Evolutionary conservation across 2,797 vertebrate species (phyloP).

Genomic region (Trichosurus vulpecula): DNA sequence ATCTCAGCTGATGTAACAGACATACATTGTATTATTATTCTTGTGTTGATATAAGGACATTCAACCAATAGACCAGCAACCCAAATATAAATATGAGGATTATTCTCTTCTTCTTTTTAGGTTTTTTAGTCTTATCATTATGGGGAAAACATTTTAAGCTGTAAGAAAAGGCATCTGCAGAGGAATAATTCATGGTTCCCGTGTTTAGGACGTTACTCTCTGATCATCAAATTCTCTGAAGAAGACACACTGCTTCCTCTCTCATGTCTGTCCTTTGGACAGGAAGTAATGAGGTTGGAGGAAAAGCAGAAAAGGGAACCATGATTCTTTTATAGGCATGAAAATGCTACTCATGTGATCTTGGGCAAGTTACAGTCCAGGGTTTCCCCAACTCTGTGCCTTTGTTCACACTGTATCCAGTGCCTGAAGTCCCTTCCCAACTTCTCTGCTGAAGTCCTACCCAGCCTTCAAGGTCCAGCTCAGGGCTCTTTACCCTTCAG

Average conservation of each 20-base stretch:
- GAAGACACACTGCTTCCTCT: constrained; percentile 56
- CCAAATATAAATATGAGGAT: constrained; percentile 38
- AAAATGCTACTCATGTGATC: constrained; percentile 25
- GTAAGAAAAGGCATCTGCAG: constrained; percentile 45
- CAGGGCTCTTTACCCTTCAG: background rate
- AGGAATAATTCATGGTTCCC: constrained; percentile 61
- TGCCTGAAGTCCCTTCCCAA: constrained; percentile 29
- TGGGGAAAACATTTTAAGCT: constrained; percentile 32
- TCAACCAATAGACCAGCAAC: constrained; percentile 46
- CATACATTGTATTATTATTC: too few species aligned
- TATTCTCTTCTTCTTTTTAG: constrained; percentile 56
- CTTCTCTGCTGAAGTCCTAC: background rate
- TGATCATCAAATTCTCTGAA: constrained; percentile 61
- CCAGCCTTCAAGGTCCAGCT: background rate
- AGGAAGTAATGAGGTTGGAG: constrained; percentile 35
- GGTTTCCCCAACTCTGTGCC: background rate
- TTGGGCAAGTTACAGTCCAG: background rate
- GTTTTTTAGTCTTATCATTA: constrained; percentile 50
- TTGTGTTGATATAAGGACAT: constrained; percentile 53
- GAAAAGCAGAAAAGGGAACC: constrained; percentile 52
- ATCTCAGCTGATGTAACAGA: background rate
- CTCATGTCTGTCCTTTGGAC: constrained; percentile 62
- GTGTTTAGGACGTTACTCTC: constrained; percentile 55
- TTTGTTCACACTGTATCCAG: constrained; percentile 16
- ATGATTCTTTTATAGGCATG: constrained; percentile 28